Percentiles rank a stretch among this genome's conserved stretches.
Evolutionary conservation across 2,113 vertebrate genomes (phyloP).

Genomic region (Gulo gulo): DNA sequence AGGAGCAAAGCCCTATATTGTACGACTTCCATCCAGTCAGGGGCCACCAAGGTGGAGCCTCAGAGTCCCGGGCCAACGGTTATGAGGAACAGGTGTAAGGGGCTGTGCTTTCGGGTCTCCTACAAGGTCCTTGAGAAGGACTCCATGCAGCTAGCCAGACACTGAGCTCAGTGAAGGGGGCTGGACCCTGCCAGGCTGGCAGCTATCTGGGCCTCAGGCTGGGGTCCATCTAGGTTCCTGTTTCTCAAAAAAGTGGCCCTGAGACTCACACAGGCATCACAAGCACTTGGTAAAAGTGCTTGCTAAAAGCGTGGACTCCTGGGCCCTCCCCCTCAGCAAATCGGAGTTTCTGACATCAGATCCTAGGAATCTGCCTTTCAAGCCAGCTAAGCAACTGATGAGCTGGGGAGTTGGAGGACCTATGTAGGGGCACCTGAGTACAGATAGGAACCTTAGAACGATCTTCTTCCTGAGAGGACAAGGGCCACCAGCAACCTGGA

Average conservation of each 20-base stretch:
- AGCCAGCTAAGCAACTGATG: background rate
- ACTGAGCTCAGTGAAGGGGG: background rate
- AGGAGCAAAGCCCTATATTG: background rate
- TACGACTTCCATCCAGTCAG: background rate
- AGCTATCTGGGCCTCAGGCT: background rate
- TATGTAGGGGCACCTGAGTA: background rate
- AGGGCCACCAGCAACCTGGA: background rate
- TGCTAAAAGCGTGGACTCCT: background rate
- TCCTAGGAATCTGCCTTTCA: background rate
- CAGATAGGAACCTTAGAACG: background rate
- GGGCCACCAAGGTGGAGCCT: background rate
- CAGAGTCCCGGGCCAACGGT: background rate
- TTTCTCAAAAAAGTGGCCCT: background rate
- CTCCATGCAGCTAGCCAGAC: accelerated
- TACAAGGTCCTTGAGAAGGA: background rate
- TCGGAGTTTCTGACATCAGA: background rate
- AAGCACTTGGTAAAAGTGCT: background rate
- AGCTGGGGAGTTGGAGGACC: background rate
- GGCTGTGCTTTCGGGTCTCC: background rate
- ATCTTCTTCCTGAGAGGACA: background rate
- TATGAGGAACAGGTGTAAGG: background rate
- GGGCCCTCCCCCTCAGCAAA: background rate
- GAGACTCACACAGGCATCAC: background rate
- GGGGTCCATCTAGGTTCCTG: background rate
- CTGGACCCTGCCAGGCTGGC: background rate